A percentile compares a stretch with the other conserved stretches of the same genome.
These are phyloP conservation scores for Gymnocheta viridis DNA, from an alignment of 2,888 invertebrate genomes.

Conservation along the genomic window DNA sequence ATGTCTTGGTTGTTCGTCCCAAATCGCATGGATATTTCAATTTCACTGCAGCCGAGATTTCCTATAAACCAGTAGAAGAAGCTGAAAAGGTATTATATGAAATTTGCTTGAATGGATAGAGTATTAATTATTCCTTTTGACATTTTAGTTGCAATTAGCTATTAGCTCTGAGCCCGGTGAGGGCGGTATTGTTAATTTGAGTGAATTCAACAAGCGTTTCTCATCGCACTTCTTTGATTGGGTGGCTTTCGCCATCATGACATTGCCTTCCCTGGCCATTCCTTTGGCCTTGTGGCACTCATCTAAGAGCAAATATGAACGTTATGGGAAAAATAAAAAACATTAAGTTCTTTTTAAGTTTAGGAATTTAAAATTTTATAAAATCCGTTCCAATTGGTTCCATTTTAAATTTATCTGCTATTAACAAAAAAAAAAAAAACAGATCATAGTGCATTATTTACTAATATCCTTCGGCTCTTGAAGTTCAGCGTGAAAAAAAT, in stretches of 20 bases:
- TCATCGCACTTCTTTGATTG: constrained; percentile 98
- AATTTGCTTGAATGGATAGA: neutral
- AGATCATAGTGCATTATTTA: constrained; percentile 41
- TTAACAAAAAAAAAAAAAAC: neutral
- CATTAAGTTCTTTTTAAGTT: constrained; percentile 75
- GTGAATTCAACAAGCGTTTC: constrained; percentile 97
- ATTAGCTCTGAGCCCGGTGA: constrained; percentile 96
- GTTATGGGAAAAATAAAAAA: constrained; percentile 89
- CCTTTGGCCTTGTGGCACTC: constrained; percentile 97
- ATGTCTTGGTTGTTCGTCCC: constrained; percentile 95
- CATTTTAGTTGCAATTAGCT: constrained; percentile 86
- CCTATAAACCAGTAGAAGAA: constrained; percentile 93
- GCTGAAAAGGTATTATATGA: constrained; percentile 84
- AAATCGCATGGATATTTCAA: constrained; percentile 96
- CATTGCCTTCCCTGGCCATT: constrained; percentile 95
- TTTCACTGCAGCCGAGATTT: constrained; percentile 96
- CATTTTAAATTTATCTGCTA: constrained; percentile 34
- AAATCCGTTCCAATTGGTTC: constrained; percentile 21
- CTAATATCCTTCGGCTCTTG: neutral
- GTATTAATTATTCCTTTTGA: constrained; percentile 32
- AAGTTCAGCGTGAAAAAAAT: constrained; percentile 57
- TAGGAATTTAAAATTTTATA: constrained; percentile 33
- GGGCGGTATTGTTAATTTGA: constrained; percentile 95
- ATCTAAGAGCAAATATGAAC: constrained; percentile 97
- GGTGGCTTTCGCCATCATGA: constrained; percentile 98